Conservation (phyloP, 2,113 vertebrate genomes). For the Porphyrio hochstetteri region DNA sequence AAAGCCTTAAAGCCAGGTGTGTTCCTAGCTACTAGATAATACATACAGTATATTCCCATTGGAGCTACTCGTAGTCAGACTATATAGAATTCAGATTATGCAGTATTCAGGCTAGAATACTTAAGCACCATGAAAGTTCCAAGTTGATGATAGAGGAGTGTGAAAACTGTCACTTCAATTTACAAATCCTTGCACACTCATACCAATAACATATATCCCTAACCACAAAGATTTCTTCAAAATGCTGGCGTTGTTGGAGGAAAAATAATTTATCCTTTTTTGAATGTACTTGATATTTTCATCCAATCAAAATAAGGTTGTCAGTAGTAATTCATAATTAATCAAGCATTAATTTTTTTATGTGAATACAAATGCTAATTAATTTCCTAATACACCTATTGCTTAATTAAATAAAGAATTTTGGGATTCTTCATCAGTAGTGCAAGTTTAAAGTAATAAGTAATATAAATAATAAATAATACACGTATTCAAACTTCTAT, state of each 20-base stretch:
- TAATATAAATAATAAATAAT: not conserved
- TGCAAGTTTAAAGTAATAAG: not conserved
- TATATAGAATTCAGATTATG: not conserved
- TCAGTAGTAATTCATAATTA: not conserved
- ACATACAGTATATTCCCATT: rapidly evolving
- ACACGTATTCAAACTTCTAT: not conserved
- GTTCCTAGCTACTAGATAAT: not conserved
- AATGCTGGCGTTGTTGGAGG: not conserved
- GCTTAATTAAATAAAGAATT: not conserved
- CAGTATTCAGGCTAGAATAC: not conserved
- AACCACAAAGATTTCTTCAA: not conserved
- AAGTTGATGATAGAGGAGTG: not conserved
- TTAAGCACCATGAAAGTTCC: not conserved
- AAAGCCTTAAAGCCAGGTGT: not conserved
- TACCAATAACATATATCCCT: not conserved
- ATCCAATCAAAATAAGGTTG: not conserved
- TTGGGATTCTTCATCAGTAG: not conserved
- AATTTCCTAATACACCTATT: not conserved
- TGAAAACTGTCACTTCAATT: not conserved
- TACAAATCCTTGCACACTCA: not conserved
- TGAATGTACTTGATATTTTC: not conserved
- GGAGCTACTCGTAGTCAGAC: not conserved
- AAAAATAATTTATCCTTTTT: not conserved
- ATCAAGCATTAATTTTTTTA: not conserved
- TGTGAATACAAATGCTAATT: not conserved